Evolutionary conservation across 1,140 invertebrate genomes (phyloP).

Genomic region (Drosophila navojoa): DNA sequence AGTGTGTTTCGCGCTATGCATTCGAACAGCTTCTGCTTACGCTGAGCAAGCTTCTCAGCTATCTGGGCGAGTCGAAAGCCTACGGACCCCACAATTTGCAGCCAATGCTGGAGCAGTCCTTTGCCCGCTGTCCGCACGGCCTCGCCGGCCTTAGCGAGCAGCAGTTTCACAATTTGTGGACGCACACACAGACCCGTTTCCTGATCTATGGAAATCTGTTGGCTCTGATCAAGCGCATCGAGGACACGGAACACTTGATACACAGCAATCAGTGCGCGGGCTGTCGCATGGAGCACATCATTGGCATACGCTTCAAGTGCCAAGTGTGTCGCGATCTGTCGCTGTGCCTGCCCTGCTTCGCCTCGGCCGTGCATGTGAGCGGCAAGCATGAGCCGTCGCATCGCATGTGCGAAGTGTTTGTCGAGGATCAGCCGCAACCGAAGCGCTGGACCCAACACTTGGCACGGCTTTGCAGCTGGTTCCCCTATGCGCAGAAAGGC

Average conservation of each 20-base stretch:
- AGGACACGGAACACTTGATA: slow-evolving; percentile 76
- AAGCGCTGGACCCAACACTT: slow-evolving; percentile 66
- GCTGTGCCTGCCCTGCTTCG: slow-evolving; percentile 75
- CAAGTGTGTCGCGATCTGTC: slow-evolving; percentile 75
- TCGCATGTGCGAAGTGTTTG: slow-evolving; percentile 79
- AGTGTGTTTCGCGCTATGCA: slow-evolving; percentile 67
- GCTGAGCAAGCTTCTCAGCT: slow-evolving; percentile 67
- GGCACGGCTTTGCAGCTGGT: slow-evolving; percentile 60
- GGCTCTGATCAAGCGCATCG: slow-evolving; percentile 75
- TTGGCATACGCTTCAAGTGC: slow-evolving; percentile 79
- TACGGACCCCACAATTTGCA: slow-evolving; percentile 75
- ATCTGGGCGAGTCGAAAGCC: slow-evolving; percentile 71
- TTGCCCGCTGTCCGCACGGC: slow-evolving; percentile 68
- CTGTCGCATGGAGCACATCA: slow-evolving; percentile 67
- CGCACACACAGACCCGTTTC: slow-evolving; percentile 69
- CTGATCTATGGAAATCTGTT: slow-evolving; percentile 78
- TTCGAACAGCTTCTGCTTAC: slow-evolving; percentile 74
- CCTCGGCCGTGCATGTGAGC: slow-evolving; percentile 48
- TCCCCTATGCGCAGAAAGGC: slow-evolving; percentile 43
- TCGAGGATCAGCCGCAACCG: slow-evolving; percentile 64
- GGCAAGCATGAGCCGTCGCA: slow-evolving; percentile 67
- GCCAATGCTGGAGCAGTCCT: slow-evolving; percentile 68
- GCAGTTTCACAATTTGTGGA: slow-evolving; percentile 75
- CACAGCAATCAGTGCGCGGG: slow-evolving; percentile 72
- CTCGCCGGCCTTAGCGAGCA: slow-evolving; percentile 60